These are phyloP conservation scores for Rhagoletis zephyria DNA, from an alignment of 1,140 invertebrate genomes.

Conservation along the genomic window DNA sequence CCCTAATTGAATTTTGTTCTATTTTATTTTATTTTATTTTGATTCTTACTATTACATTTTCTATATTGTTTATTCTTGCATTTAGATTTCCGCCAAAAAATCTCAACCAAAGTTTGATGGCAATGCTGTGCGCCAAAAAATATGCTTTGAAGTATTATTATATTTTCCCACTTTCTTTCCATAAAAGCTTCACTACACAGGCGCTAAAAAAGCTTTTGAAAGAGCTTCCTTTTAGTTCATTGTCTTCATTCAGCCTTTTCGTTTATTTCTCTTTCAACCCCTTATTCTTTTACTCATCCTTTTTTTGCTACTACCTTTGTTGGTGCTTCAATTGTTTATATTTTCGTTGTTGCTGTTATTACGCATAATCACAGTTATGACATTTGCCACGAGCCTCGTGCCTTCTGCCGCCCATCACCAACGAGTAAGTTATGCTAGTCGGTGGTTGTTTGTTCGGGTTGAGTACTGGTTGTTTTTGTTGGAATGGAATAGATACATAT, in stretches of 20 bases:
- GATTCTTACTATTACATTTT: too few relatives aligned
- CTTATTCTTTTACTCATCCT: neutral
- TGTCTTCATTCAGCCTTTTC: neutral
- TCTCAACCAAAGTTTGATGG: neutral
- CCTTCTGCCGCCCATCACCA: neutral
- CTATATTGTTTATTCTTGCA: too few relatives aligned
- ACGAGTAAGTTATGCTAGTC: neutral
- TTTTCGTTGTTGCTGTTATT: neutral
- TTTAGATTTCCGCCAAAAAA: neutral
- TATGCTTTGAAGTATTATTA: neutral
- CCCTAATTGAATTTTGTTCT: too few relatives aligned
- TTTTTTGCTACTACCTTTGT: neutral
- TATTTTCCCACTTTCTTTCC: neutral
- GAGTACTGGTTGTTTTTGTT: neutral
- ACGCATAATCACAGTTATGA: neutral
- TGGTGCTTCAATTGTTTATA: slow-evolving; percentile 7
- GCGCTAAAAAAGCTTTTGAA: neutral
- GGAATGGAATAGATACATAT: neutral
- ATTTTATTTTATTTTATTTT: too few relatives aligned
- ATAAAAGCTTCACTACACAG: too few relatives aligned
- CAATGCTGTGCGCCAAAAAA: neutral
- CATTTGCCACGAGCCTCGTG: neutral
- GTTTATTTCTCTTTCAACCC: neutral
- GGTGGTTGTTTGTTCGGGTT: neutral
- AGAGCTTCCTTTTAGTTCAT: neutral